A percentile compares a stretch with the other conserved stretches of the same genome.
These are phyloP conservation scores for Albula goreensis DNA, from an alignment of 2,113 vertebrate genomes.

Conservation along the genomic window DNA sequence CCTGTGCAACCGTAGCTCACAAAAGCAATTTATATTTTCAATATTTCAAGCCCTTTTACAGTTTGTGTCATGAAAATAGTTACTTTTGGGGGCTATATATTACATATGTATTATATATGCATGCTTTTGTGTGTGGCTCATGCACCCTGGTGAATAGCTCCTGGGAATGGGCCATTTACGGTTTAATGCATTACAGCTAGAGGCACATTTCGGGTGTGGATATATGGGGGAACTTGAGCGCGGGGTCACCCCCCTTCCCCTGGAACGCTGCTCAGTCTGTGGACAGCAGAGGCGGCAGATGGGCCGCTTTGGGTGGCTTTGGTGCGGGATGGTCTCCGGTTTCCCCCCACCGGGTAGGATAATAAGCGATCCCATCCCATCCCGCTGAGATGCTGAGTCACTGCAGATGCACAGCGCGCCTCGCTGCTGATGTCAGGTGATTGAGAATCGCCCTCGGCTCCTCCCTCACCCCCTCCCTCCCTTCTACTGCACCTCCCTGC, in stretches of 20 bases:
- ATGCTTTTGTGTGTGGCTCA: not conserved
- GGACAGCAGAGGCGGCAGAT: slow-evolving; percentile 1
- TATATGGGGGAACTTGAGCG: no score
- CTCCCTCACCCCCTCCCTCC: slow-evolving; percentile 4
- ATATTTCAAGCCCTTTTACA: not conserved
- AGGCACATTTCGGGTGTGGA: no score
- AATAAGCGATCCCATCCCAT: slow-evolving; percentile 4
- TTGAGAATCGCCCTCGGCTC: not conserved
- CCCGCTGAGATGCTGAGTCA: slow-evolving; percentile 58
- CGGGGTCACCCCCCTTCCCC: no score
- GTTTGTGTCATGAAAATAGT: not conserved
- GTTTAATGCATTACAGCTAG: no score
- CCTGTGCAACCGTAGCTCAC: not conserved
- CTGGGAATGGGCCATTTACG: no score
- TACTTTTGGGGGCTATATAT: not conserved
- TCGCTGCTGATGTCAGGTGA: slow-evolving; percentile 38
- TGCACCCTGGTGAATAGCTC: not conserved
- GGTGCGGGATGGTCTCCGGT: not conserved
- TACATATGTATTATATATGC: no score
- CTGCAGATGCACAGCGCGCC: slow-evolving; percentile 32
- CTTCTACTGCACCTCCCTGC: not conserved
- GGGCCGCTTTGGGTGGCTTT: not conserved
- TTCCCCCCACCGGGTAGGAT: slow-evolving; percentile 6
- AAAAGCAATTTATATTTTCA: slow-evolving; percentile 1
- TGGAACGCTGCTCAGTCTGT: not conserved